Percentiles rank a stretch among this genome's conserved stretches.
Evolutionary conservation across 2,888 invertebrate species (phyloP).

Genomic region (Sesia bembeciformis): DNA sequence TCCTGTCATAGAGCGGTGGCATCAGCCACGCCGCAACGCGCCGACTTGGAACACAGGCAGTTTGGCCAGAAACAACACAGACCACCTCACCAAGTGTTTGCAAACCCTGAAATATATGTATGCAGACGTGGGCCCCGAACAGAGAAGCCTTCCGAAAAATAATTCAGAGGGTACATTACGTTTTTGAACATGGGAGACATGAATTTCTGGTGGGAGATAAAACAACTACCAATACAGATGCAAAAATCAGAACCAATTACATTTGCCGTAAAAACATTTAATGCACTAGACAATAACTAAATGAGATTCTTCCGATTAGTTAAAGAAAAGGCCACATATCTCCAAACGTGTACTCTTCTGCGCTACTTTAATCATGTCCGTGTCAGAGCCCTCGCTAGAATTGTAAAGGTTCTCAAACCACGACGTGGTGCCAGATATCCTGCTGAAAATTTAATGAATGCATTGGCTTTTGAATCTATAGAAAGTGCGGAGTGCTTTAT

Average conservation of each 20-base stretch:
- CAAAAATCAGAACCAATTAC: constrained; percentile 84
- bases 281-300: constrained; percentile 90
- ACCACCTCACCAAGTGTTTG: constrained; percentile 97
- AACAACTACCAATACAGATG: constrained; percentile 83
- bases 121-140: constrained; percentile 80
- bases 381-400: constrained; percentile 81
- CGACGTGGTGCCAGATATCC: constrained; percentile 79
- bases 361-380: constrained; percentile 93
- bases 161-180: constrained; percentile 95
- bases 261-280: constrained; percentile 88
- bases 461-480: constrained; percentile 84
- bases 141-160: constrained; percentile 87
- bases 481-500: constrained; percentile 78
- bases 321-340: constrained; percentile 79
- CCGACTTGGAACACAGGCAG: constrained; percentile 88
- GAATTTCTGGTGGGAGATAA: constrained; percentile 91
- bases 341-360: constrained; percentile 92
- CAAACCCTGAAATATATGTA: constrained; percentile 98
- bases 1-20: too few relatives aligned
- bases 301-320: constrained; percentile 92
- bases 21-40: constrained; percentile 88
- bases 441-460: constrained; percentile 78
- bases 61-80: constrained; percentile 97
- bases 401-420: constrained; percentile 85
- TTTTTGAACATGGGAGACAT: constrained; percentile 92